phyloP scores from a whole-genome alignment of 1,140 invertebrate species.

The Uloborus diversus region DNA sequence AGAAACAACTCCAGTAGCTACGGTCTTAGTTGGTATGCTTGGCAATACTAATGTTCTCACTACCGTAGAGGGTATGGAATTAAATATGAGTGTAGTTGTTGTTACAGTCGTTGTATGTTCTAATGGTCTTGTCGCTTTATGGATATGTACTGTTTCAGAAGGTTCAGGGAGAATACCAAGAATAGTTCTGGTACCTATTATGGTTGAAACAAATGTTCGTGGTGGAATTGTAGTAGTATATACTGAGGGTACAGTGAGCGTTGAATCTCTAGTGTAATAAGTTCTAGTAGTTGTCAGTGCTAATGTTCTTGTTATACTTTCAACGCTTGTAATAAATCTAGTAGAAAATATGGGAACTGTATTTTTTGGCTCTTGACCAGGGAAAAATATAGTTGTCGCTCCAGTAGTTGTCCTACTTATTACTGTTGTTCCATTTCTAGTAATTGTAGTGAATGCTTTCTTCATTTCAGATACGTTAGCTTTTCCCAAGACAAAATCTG shows the following conservation, averaged over 20 bases:
- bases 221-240: conserved; percentile 60
- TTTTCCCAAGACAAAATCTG: background rate
- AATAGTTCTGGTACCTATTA: conserved; percentile 58
- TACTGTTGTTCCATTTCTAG: conserved; percentile 51
- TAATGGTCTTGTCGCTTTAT: conserved; percentile 20
- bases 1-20: background rate
- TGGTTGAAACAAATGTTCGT: conserved; percentile 60
- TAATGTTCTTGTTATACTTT: conserved; percentile 59
- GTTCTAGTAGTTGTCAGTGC: conserved; percentile 60
- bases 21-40: conserved; percentile 5
- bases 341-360: conserved; percentile 35
- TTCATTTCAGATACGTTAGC: background rate
- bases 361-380: conserved; percentile 16
- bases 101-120: conserved; percentile 57
- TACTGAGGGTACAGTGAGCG: conserved; percentile 60
- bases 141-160: conserved; percentile 44
- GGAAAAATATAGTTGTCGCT: conserved; percentile 59
- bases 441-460: conserved; percentile 47
- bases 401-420: conserved; percentile 42
- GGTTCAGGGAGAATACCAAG: conserved; percentile 49
- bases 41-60: conserved; percentile 57
- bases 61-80: conserved; percentile 56
- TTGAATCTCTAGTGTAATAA: conserved; percentile 60
- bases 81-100: conserved; percentile 57
- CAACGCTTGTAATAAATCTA: conserved; percentile 59